Conservation (phyloP, 2,113 vertebrate species). For the Tretioscincus oriximinensis region DNA sequence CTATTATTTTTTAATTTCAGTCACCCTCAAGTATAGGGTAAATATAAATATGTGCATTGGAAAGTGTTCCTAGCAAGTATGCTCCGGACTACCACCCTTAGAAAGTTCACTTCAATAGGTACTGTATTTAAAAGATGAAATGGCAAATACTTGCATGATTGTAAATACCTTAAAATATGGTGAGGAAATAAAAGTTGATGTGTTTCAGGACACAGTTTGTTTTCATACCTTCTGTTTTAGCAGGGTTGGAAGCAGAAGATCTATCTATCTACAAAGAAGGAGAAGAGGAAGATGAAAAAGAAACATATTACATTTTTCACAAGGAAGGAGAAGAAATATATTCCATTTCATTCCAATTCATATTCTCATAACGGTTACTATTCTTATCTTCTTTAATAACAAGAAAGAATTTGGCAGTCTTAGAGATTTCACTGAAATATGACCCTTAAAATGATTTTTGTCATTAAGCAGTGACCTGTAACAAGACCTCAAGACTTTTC, state of each 20-base stretch:
- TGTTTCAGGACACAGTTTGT: not conserved
- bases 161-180: not conserved
- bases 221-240: not conserved
- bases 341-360: not conserved
- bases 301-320: not conserved
- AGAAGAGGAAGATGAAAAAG: too few relatives aligned
- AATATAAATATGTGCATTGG: too few relatives aligned
- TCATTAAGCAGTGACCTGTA: not conserved
- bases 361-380: conserved; percentile 14
- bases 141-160: not conserved
- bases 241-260: not conserved
- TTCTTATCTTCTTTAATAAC: not conserved
- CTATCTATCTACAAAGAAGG: too few relatives aligned
- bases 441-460: not conserved
- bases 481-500: not conserved
- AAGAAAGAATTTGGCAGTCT: not conserved
- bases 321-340: not conserved
- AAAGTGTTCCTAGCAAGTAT: not conserved
- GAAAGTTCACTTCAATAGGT: not conserved
- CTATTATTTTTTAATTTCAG: too few relatives aligned
- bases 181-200: not conserved
- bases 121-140: not conserved
- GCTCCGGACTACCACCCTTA: not conserved
- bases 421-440: not conserved
- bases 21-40: too few relatives aligned